Conservation (phyloP, 2,888 invertebrate species). For the Xanthorhoe spadicearia region DNA sequence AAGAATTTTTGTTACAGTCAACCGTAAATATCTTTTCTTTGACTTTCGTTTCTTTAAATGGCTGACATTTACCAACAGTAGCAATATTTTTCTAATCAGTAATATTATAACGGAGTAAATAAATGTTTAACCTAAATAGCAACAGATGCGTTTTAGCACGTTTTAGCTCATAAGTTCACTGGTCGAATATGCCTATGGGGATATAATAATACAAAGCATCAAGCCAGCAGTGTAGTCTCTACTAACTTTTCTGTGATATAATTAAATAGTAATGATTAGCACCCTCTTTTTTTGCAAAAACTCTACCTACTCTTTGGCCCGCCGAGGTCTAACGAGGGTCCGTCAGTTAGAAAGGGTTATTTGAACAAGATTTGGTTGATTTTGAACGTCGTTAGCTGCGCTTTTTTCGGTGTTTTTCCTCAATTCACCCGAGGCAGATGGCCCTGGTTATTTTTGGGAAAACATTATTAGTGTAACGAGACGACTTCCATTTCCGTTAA, state of each 20-base stretch:
- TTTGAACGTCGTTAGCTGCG: constrained; percentile 54
- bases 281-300: constrained; percentile 7
- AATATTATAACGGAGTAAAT: too few relatives aligned
- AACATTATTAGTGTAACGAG: constrained; percentile 38
- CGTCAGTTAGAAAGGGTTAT: constrained; percentile 58
- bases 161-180: too few relatives aligned
- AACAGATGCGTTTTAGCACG: too few relatives aligned
- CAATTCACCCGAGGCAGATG: constrained; percentile 39
- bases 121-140: too few relatives aligned
- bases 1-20: neutral
- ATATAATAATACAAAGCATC: too few relatives aligned
- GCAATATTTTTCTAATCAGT: neutral
- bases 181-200: too few relatives aligned
- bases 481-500: neutral
- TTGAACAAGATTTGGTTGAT: constrained; percentile 66
- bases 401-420: constrained; percentile 45
- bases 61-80: neutral
- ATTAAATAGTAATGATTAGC: neutral
- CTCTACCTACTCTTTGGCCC: constrained; percentile 41
- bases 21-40: neutral
- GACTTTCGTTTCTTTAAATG: neutral
- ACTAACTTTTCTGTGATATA: neutral
- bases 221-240: too few relatives aligned
- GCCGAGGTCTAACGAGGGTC: constrained; percentile 56
- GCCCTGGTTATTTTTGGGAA: constrained; percentile 43